Percentiles rank a stretch among this genome's conserved stretches.
Evolutionary conservation across 2,888 invertebrate genomes (phyloP).

Genomic region (Campoplex capitator): DNA sequence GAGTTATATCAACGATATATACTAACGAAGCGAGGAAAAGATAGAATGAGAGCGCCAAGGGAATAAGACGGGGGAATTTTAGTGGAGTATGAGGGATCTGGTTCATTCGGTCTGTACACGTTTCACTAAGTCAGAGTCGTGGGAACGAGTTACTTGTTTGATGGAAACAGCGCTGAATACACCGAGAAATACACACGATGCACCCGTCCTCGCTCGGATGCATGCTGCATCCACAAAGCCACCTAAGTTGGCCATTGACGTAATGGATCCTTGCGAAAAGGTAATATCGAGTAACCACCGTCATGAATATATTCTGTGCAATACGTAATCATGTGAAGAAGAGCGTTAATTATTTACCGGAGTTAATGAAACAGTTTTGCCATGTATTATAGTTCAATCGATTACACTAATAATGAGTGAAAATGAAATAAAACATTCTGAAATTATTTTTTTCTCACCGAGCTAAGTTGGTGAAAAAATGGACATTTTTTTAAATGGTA

Average conservation of each 20-base stretch:
- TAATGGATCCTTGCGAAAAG: slow-evolving; percentile 42
- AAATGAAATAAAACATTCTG: background rate
- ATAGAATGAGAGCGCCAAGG: background rate
- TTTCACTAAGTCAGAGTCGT: slow-evolving; percentile 29
- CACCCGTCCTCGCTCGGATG: background rate
- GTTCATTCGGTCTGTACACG: background rate
- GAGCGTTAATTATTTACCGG: slow-evolving; percentile 1
- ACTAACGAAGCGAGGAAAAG: background rate
- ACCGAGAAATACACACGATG: background rate
- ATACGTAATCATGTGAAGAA: background rate
- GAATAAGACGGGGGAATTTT: background rate
- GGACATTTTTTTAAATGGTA: background rate
- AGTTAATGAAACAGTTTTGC: background rate
- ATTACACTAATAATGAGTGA: background rate
- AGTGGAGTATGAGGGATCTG: background rate
- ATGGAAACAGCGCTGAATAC: slow-evolving; percentile 9
- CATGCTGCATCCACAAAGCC: slow-evolving; percentile 4
- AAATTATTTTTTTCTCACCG: too few relatives aligned
- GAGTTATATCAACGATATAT: background rate
- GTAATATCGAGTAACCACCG: background rate
- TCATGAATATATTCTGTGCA: background rate
- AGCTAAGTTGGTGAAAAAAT: too few relatives aligned
- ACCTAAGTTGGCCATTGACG: slow-evolving; percentile 3
- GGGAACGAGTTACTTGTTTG: slow-evolving; percentile 43
- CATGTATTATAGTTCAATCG: background rate